Evolutionary conservation across 2,888 invertebrate species (phyloP).

Genomic region (Cryptus viduatorius): DNA sequence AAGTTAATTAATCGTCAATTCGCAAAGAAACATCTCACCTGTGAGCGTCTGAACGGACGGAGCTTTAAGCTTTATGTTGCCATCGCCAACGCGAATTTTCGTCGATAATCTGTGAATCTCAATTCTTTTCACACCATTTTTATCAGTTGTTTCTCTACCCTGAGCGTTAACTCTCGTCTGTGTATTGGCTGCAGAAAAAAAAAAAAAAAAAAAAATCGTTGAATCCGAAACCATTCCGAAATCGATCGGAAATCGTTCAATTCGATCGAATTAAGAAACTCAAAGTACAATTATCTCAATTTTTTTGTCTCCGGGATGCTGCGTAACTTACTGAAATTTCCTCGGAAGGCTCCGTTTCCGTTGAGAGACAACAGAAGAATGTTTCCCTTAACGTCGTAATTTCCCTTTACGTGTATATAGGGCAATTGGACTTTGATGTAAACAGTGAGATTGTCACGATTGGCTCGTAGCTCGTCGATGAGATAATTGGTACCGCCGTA

Average conservation of each 20-base stretch:
- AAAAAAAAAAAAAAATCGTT: too few species aligned
- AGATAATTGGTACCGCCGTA: slow-evolving; percentile 89
- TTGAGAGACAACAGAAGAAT: slow-evolving; percentile 85
- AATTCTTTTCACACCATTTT: slow-evolving; percentile 88
- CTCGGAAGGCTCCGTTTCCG: slow-evolving; percentile 86
- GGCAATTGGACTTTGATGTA: slow-evolving; percentile 85
- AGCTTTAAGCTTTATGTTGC: slow-evolving; percentile 87
- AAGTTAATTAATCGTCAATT: not conserved
- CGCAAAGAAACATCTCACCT: slow-evolving; percentile 71
- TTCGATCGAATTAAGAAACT: slow-evolving; percentile 4
- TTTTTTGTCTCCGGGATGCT: not conserved
- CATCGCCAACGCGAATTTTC: slow-evolving; percentile 88
- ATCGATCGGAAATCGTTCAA: slow-evolving; percentile 27
- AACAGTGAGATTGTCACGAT: slow-evolving; percentile 84
- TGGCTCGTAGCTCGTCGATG: slow-evolving; percentile 86
- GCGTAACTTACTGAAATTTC: slow-evolving; percentile 86
- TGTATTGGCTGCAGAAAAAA: slow-evolving; percentile 87
- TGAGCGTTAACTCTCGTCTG: slow-evolving; percentile 87
- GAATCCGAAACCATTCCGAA: too few species aligned
- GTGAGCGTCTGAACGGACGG: slow-evolving; percentile 76
- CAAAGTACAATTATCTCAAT: slow-evolving; percentile 17
- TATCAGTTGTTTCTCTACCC: slow-evolving; percentile 86
- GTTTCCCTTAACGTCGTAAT: slow-evolving; percentile 86
- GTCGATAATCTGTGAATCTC: slow-evolving; percentile 87
- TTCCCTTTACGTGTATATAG: slow-evolving; percentile 85